A percentile compares a stretch with the other conserved stretches of the same genome.
Evolutionary conservation across 1,140 invertebrate genomes (phyloP).

Genomic region (Nymphalis io): DNA sequence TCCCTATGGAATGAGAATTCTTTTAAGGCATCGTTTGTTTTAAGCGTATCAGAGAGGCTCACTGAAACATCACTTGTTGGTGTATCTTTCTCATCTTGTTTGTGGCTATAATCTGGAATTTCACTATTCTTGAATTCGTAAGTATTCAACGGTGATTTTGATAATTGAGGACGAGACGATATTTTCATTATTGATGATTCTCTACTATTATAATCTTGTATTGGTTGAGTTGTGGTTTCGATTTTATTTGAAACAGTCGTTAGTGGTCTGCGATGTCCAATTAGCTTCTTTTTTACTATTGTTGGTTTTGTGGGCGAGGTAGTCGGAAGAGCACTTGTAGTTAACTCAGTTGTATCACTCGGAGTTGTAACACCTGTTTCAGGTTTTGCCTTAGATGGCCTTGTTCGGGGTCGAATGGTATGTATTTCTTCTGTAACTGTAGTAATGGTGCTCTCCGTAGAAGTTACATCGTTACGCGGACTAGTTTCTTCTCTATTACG

Average conservation of each 20-base stretch:
- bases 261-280: constrained; percentile 54
- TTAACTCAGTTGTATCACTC: constrained; percentile 70
- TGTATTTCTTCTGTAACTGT: constrained; percentile 63
- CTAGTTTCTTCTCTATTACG: constrained; percentile 54
- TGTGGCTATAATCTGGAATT: constrained; percentile 74
- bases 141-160: constrained; percentile 47
- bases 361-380: constrained; percentile 63
- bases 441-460: constrained; percentile 49
- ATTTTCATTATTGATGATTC: constrained; percentile 80
- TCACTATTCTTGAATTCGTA: constrained; percentile 63
- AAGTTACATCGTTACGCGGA: constrained; percentile 47
- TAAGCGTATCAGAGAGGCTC: constrained; percentile 59
- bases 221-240: constrained; percentile 61
- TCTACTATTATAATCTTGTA: constrained; percentile 57
- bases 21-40: constrained; percentile 50
- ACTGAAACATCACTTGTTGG: constrained; percentile 77
- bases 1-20: constrained; percentile 74
- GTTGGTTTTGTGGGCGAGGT: constrained; percentile 72
- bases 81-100: constrained; percentile 80
- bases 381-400: constrained; percentile 58
- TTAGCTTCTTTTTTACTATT: constrained; percentile 68
- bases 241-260: constrained; percentile 59
- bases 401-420: constrained; percentile 64
- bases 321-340: constrained; percentile 76
- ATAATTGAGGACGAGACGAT: constrained; percentile 55